Conservation (phyloP, 2,113 vertebrate genomes). For the Bubo bubo region DNA sequence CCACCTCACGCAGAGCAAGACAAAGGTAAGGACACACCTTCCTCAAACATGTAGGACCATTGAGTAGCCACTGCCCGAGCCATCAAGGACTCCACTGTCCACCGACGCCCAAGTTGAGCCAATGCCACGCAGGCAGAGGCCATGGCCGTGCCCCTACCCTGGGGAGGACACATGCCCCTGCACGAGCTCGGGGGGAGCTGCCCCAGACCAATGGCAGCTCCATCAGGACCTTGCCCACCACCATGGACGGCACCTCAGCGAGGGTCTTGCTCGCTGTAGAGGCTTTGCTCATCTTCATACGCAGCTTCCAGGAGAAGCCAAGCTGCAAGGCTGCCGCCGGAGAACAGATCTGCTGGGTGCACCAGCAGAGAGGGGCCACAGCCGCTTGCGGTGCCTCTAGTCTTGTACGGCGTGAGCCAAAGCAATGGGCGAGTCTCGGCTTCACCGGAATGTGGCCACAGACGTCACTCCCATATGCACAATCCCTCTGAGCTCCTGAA, state of each 20-base stretch:
- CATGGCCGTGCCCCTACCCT: not conserved
- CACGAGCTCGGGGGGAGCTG: not conserved
- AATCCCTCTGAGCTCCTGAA: not conserved
- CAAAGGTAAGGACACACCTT: fast-evolving
- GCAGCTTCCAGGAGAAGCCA: not conserved
- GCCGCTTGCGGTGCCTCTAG: not conserved
- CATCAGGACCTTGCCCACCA: not conserved
- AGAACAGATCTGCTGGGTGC: fast-evolving
- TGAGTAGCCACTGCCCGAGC: fast-evolving
- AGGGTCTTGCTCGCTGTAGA: fast-evolving
- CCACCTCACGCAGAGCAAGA: fast-evolving
- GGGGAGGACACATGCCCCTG: not conserved
- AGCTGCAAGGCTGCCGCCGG: fast-evolving
- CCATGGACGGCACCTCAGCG: fast-evolving
- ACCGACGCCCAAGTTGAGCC: too few relatives aligned
- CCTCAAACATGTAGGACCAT: fast-evolving
- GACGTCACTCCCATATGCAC: fast-evolving
- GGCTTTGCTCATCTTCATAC: fast-evolving
- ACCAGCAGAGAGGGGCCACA: not conserved
- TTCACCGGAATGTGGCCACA: not conserved
- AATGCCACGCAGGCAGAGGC: too few relatives aligned
- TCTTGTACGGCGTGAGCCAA: fast-evolving
- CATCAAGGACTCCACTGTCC: not conserved
- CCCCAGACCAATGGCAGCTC: not conserved
- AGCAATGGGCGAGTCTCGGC: fast-evolving